Conservation (phyloP, 2,797 vertebrate genomes). For the Helarctos malayanus region DNA sequence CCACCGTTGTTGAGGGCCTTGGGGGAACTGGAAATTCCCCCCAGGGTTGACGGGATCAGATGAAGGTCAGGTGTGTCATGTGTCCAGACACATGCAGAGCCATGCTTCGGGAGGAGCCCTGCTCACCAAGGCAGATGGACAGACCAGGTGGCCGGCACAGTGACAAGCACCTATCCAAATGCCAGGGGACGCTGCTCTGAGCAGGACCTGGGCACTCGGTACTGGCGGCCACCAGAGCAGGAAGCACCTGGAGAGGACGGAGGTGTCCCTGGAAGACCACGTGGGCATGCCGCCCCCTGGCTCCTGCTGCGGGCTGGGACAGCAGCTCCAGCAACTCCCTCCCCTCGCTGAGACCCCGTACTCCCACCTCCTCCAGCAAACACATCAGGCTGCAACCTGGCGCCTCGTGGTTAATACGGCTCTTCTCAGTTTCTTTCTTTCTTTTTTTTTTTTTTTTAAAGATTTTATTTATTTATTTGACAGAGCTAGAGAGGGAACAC, state of each 20-base stretch:
- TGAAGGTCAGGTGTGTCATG: neutral
- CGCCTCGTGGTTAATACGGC: fast-evolving
- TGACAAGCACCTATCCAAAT: neutral
- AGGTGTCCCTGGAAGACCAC: fast-evolving
- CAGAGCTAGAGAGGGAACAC: no score
- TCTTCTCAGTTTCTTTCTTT: neutral
- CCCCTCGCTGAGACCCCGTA: fast-evolving
- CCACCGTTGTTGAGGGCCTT: fast-evolving
- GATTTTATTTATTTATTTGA: no score
- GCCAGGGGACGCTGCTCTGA: neutral
- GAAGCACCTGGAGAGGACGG: neutral
- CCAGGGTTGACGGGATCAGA: fast-evolving
- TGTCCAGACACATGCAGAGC: fast-evolving
- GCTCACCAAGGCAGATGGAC: no score
- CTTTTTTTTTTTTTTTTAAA: no score
- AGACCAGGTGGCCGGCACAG: neutral
- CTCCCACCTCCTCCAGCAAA: fast-evolving
- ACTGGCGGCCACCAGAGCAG: neutral
- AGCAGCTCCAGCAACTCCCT: fast-evolving
- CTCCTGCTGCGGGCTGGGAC: fast-evolving
- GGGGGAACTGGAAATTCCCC: neutral
- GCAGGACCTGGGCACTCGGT: neutral
- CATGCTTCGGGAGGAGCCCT: fast-evolving
- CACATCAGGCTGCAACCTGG: fast-evolving
- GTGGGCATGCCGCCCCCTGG: fast-evolving